Evolutionary conservation across 2,113 vertebrate genomes (phyloP).

Genomic region (Apodemus sylvaticus): DNA sequence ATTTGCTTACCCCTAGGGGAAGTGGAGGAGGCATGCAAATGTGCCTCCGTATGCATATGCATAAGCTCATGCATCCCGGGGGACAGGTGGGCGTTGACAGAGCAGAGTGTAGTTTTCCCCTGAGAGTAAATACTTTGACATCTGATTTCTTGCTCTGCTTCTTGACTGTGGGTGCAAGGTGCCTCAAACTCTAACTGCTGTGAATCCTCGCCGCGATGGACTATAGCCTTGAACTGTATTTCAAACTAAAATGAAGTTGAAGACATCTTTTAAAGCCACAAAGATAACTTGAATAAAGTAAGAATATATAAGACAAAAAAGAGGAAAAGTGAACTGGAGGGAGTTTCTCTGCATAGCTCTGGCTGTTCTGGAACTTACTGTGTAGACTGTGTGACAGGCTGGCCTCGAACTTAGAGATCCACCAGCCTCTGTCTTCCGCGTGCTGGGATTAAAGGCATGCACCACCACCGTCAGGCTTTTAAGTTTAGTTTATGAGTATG

Average conservation of each 20-base stretch:
- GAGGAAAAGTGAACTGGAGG: not conserved
- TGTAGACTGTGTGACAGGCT: not conserved
- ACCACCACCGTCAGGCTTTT: not conserved
- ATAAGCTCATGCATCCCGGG: rapidly evolving
- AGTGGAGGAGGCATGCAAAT: no score
- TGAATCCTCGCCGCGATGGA: not conserved
- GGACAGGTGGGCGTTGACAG: no score
- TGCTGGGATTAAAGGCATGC: not conserved
- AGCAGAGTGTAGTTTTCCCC: not conserved
- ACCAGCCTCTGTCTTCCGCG: not conserved
- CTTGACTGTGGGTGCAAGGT: not conserved
- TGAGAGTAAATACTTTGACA: not conserved
- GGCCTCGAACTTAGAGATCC: not conserved
- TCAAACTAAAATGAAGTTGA: not conserved
- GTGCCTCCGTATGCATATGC: no score
- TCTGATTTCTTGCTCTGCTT: not conserved
- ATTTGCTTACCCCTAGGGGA: not conserved
- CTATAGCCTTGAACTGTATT: no score
- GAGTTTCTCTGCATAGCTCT: not conserved
- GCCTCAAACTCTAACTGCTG: not conserved
- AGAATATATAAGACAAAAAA: not conserved
- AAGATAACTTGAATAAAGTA: not conserved
- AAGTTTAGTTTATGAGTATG: not conserved
- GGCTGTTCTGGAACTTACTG: not conserved
- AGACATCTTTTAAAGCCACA: not conserved